Conservation (phyloP, 92 coral and sea anemone species). For the Anthopleura xanthogrammica region DNA sequence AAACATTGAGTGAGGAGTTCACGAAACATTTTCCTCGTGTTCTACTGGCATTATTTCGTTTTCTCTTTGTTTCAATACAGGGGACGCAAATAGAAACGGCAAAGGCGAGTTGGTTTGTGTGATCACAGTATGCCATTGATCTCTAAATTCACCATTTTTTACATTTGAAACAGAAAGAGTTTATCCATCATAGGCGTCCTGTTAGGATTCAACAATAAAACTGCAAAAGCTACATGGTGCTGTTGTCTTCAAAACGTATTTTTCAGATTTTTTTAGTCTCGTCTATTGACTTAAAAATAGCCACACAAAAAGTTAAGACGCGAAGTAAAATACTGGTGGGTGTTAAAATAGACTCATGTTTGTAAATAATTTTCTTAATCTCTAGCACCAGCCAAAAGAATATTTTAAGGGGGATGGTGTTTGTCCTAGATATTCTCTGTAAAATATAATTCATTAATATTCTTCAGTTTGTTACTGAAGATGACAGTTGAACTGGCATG, state of each 20-base stretch:
- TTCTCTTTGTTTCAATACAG: constrained; percentile 13
- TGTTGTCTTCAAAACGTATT: not conserved
- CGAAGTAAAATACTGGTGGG: too few relatives aligned
- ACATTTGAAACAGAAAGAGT: not conserved
- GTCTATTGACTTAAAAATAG: not conserved
- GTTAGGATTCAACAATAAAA: not conserved
- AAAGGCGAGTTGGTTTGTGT: not conserved
- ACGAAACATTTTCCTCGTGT: not conserved
- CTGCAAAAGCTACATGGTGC: not conserved
- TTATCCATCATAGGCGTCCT: not conserved
- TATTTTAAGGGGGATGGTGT: too few relatives aligned
- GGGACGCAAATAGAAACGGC: not conserved
- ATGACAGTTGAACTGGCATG: too few relatives aligned
- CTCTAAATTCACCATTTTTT: not conserved
- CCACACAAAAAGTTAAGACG: too few relatives aligned
- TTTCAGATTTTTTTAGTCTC: too few relatives aligned
- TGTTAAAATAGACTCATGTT: too few relatives aligned
- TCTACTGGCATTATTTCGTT: not conserved
- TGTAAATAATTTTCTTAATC: too few relatives aligned
- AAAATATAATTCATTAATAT: too few relatives aligned
- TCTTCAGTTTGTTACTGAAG: too few relatives aligned
- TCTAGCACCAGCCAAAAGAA: too few relatives aligned
- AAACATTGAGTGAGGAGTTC: too few relatives aligned
- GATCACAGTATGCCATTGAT: constrained; percentile 19
- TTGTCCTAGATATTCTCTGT: too few relatives aligned